Conservation (phyloP, 2,888 invertebrate genomes). For the Nomada fabriciana region DNA sequence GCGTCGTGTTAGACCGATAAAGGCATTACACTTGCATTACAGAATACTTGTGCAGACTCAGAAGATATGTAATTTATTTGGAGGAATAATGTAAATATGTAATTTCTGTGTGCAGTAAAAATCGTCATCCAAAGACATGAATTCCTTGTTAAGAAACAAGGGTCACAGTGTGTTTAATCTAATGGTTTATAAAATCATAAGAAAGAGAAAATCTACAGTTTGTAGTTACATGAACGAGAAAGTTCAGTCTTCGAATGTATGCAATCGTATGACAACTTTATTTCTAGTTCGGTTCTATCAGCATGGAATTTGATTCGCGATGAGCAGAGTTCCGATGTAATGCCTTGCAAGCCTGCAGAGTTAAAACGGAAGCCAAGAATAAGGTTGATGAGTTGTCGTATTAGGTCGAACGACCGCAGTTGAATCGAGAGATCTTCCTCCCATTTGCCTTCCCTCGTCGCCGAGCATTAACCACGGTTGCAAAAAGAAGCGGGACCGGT, state of each 20-base stretch:
- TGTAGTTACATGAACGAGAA: neutral
- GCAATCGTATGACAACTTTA: neutral
- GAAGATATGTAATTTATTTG: no score
- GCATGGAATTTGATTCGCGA: constrained; percentile 18
- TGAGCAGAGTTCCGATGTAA: constrained; percentile 58
- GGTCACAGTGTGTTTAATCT: neutral
- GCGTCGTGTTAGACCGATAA: no score
- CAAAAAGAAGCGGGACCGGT: constrained; percentile 50
- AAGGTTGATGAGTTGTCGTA: constrained; percentile 67
- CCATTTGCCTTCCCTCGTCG: constrained; percentile 51
- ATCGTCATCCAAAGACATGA: no score
- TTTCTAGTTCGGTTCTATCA: constrained; percentile 11
- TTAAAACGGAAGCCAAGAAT: constrained; percentile 70
- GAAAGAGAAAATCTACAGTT: neutral
- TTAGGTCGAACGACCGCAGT: constrained; percentile 70
- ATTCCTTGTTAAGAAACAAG: neutral
- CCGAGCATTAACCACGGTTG: constrained; percentile 55
- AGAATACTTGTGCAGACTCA: no score
- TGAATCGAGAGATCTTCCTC: constrained; percentile 60
- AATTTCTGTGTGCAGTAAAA: no score
- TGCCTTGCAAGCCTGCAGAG: constrained; percentile 70
- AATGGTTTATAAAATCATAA: neutral
- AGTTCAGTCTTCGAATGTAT: neutral
- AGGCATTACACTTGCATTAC: no score
- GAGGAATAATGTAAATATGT: no score